Percentiles rank a stretch among this genome's conserved stretches.
Conservation (phyloP, 2,797 vertebrate species). For the Eidolon dupreanum region DNA sequence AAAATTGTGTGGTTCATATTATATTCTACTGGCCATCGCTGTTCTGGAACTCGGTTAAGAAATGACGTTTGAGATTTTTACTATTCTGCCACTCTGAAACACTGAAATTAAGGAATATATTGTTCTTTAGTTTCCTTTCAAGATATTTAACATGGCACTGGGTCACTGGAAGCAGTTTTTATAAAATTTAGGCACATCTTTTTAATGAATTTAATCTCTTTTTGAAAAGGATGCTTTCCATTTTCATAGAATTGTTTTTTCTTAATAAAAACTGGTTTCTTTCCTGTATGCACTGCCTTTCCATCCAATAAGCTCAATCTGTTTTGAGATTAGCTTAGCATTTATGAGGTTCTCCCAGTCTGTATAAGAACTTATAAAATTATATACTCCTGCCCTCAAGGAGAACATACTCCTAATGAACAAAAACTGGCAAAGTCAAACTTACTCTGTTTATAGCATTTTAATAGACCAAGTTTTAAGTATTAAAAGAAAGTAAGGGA, state of each 20-base stretch:
- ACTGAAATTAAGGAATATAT: background rate
- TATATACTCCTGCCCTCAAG: conserved; percentile 45
- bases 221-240: conserved; percentile 14
- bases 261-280: conserved; percentile 27
- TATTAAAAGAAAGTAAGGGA: background rate
- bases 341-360: conserved; percentile 9
- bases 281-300: background rate
- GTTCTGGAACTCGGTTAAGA: background rate
- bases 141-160: background rate
- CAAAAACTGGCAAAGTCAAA: background rate
- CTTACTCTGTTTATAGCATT: conserved; percentile 12
- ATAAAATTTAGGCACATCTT: background rate
- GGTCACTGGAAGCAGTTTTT: background rate
- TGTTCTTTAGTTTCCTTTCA: background rate
- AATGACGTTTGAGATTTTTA: background rate
- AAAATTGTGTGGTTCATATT: background rate
- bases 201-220: conserved; percentile 29
- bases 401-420: conserved; percentile 19
- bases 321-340: conserved; percentile 49
- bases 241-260: conserved; percentile 43
- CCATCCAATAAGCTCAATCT: background rate
- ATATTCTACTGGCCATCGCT: background rate
- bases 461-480: conserved; percentile 22
- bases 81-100: background rate
- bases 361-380: conserved; percentile 59